These are phyloP conservation scores for Psephotus haematonotus DNA, from an alignment of 2,113 vertebrate species.

Conservation along the genomic window DNA sequence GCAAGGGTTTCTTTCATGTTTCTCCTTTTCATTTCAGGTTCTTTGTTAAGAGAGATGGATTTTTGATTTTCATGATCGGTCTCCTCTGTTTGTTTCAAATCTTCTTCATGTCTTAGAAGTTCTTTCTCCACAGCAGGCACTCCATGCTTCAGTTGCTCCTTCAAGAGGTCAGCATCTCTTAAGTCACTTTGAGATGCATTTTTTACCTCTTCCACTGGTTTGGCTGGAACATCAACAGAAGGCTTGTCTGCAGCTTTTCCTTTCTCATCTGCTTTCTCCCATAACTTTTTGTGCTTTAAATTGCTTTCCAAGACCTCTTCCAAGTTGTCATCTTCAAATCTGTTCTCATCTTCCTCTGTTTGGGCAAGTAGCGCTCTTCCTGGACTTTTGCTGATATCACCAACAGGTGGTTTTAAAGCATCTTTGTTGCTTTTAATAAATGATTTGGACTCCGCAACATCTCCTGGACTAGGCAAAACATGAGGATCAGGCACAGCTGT, in stretches of 20 bases:
- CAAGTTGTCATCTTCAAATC: not conserved
- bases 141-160: not conserved
- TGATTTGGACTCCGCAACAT: not conserved
- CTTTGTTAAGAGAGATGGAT: not conserved
- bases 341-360: not conserved
- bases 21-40: not conserved
- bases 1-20: not conserved
- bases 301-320: conserved; percentile 31
- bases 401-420: not conserved
- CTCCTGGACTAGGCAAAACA: not conserved
- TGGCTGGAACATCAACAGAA: not conserved
- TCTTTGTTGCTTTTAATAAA: not conserved
- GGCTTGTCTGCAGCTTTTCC: not conserved
- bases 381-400: not conserved
- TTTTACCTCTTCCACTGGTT: not conserved
- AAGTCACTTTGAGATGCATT: not conserved
- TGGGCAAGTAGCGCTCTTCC: not conserved
- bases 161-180: not conserved
- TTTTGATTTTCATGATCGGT: not conserved
- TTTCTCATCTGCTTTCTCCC: not conserved
- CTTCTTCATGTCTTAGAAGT: not conserved
- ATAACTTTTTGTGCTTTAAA: not conserved
- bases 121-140: not conserved
- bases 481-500: not conserved
- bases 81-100: not conserved